Evolutionary conservation across 2,113 vertebrate genomes (phyloP), one percentile per base, ranked within the genome.

Genomic region (Indicator indicator): DNA sequence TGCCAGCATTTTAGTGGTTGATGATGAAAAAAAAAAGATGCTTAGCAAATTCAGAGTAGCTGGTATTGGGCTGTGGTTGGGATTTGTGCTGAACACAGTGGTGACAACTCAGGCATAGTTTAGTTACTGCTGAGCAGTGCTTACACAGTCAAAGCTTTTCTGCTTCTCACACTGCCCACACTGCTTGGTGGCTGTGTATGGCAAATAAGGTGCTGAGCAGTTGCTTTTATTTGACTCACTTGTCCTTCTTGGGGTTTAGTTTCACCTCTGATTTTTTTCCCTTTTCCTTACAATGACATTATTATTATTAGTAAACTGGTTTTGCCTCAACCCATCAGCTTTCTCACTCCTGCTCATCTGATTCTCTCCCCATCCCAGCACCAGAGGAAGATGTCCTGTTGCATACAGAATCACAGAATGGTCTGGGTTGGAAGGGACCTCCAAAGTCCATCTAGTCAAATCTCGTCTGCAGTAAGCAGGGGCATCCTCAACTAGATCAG

Each of bases 161-260:
- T 91, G 36, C 73, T 54, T 42, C 64, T 80, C 36, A 63, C 24
- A 46, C 15, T 8, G 1, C 16, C n/a, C 36, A 70, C 24, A 24
- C 50, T 52, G 12, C 19, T 52, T 0, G 0, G 33, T 9, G 42
- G 8, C 54, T 85, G 71, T 14, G 15, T 33, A 55, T 70, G 0
- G 3, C 42, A 44, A 44, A 44, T 44, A 44, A 44, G 21, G 3
- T 36, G 28, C 8, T 14, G 12, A 77, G 11, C 9, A 44, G 48
- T 4, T 11, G 6, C 30, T 81, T 46, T 19, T 10, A 44, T 36
- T 56, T 67, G 20, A 11, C 15, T 55, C 27, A 16, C 27, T 55
- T 55, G 27, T 55, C 54, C 28, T 55, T 55, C 54, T 55, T 28
- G 54, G 54, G 54, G 54, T 55, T 55, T 55, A 55, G 16, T 55